Evolutionary conservation across 1,140 invertebrate genomes (phyloP).

Genomic region (Pogonomyrmex californicus): DNA sequence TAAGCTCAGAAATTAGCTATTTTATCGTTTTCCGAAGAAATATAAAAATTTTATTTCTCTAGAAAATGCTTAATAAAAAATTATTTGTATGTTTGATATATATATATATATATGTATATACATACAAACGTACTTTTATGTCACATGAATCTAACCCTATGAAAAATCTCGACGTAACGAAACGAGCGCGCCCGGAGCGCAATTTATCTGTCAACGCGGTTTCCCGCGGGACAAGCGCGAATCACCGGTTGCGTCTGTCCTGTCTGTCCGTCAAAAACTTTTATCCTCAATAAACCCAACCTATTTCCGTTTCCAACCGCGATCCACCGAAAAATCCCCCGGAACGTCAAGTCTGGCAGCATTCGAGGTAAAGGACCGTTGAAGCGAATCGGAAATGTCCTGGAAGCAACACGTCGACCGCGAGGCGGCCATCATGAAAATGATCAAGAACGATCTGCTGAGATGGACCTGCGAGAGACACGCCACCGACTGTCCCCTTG

Average conservation of each 20-base stretch:
- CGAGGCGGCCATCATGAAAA: constrained; percentile 35
- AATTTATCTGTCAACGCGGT: constrained; percentile 34
- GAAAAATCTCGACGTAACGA: background rate
- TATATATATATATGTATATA: background rate
- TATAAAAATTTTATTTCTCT: background rate
- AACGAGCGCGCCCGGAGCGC: background rate
- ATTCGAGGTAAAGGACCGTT: background rate
- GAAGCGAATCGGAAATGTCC: background rate
- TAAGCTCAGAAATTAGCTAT: constrained; percentile 4
- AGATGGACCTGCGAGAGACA: constrained; percentile 79
- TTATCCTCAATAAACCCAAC: constrained; percentile 2
- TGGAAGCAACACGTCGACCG: background rate
- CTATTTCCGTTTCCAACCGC: background rate
- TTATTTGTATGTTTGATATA: background rate
- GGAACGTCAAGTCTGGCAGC: background rate
- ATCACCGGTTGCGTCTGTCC: constrained; percentile 20
- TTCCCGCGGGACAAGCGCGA: constrained; percentile 25
- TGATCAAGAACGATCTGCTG: constrained; percentile 74
- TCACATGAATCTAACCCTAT: background rate
- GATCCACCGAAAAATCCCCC: constrained; percentile 14
- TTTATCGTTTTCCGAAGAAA: background rate
- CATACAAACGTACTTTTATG: background rate
- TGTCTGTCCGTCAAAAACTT: constrained; percentile 10
- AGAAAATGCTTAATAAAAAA: background rate
- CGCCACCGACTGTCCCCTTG: constrained; percentile 75